Base-by-base conservation (phyloP, 2,113 vertebrate genomes). In the Zootoca vivipara region DNA sequence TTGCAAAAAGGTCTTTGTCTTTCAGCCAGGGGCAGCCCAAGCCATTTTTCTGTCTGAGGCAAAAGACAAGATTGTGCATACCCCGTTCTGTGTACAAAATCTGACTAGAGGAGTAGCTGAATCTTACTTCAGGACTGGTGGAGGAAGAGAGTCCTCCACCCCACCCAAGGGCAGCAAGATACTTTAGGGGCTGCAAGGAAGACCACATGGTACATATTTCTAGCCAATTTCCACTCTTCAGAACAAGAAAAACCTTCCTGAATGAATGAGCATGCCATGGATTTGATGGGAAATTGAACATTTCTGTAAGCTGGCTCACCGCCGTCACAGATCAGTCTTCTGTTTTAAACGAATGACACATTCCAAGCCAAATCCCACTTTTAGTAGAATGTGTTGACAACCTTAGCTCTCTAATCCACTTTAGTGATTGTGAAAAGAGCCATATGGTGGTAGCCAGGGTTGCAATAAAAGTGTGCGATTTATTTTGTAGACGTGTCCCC, bases 291-390 rank as follows among this genome's bases (percentile, higher is more conserved):
- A 38, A 64, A 62, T 40, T 13, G 83, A 38, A 85, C 33, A 42
- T 85, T 75, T 75, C 72, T 62, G 24, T 58, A 40, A 40, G 83
- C 22, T 35, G 33, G 46, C 28, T 38, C 5, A 33, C 52, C 7
- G 35, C 65, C 24, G 22, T 62, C 38, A 35, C 52, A 38, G 70
- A 85, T 16, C 20, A 7, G 10, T 22, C 70, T 64, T 77, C 52
- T 85, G 72, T 75, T 85, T 85, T 58, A 64, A 62, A 15, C 13
- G 56, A 85, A 75, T 62, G 52, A 85, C 83, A 85, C 52, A 28
- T 75, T 85, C n/a, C 8, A 56, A 75, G 72, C 72, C 52, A 85
- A 75, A 38, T 75, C 83, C 83, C 33, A 75, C 83, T 75, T 75
- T 74, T 58, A 38, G 83, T 28, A 33, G 24, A 75, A 62, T 16